A percentile compares a stretch with the other conserved stretches of the same genome.
phyloP scores from a whole-genome alignment of 2,797 vertebrate species.

The Streptopelia turtur region DNA sequence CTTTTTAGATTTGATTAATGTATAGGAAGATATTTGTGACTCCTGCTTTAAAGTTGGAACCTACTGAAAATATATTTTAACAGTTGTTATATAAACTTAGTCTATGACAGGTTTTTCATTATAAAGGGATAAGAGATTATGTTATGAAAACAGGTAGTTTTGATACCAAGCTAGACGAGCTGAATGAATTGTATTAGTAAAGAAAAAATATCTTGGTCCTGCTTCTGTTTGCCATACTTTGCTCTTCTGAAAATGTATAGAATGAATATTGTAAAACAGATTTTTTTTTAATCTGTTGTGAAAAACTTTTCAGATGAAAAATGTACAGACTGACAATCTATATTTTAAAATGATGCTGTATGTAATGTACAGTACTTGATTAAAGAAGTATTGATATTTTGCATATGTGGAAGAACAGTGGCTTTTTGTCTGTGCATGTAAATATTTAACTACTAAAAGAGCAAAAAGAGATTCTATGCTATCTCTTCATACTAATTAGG shows the following conservation, averaged over 20 bases:
- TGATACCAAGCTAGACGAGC: not conserved
- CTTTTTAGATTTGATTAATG: not conserved
- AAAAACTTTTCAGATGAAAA: not conserved
- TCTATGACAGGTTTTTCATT: not conserved
- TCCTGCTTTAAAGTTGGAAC: not conserved
- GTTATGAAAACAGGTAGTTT: not conserved
- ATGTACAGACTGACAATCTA: not conserved
- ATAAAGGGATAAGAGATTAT: not conserved
- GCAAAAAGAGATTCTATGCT: not conserved
- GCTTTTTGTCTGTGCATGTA: not conserved
- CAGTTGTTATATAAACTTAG: not conserved
- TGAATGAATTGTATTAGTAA: not conserved
- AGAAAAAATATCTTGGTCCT: not conserved
- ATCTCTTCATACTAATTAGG: not conserved
- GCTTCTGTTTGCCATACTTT: not conserved
- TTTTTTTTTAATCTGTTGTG: not conserved
- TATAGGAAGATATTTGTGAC: not conserved
- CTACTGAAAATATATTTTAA: not conserved
- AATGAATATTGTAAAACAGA: not conserved
- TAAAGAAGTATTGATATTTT: not conserved
- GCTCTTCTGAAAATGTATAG: not conserved
- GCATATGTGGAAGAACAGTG: not conserved
- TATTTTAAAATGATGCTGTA: not conserved
- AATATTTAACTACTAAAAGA: not conserved
- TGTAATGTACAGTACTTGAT: not conserved